Evolutionary conservation across 2,888 invertebrate genomes (phyloP).

Genomic region (Drosophila neonasuta): DNA sequence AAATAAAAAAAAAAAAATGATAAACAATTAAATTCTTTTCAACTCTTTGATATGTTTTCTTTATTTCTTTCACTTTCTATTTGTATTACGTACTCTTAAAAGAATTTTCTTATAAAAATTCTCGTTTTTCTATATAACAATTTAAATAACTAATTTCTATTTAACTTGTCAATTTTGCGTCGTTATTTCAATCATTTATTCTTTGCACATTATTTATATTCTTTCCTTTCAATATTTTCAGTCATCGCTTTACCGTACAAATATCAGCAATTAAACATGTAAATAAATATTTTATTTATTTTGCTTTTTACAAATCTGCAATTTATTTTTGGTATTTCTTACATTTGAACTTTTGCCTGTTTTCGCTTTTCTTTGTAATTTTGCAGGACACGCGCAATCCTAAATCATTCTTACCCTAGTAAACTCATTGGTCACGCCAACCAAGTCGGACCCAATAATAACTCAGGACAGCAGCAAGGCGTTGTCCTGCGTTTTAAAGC

Average conservation of each 20-base stretch:
- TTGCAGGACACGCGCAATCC: slow-evolving; percentile 4
- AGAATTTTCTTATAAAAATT: too few species aligned
- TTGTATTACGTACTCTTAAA: too few species aligned
- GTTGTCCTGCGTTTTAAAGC: slow-evolving; percentile 63
- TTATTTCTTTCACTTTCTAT: too few species aligned
- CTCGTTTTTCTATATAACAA: too few species aligned
- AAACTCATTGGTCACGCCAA: slow-evolving; percentile 54
- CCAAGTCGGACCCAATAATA: slow-evolving; percentile 36
- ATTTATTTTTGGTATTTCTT: neutral
- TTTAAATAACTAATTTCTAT: too few species aligned
- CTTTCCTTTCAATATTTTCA: neutral
- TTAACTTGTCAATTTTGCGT: too few species aligned
- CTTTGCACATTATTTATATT: neutral
- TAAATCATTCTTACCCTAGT: slow-evolving; percentile 57
- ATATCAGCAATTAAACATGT: neutral
- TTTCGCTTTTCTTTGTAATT: slow-evolving; percentile 38
- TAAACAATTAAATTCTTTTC: too few species aligned
- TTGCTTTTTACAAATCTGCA: neutral
- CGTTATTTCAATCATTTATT: too few species aligned
- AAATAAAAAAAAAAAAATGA: too few species aligned
- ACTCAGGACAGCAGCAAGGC: slow-evolving; percentile 32
- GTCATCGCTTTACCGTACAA: neutral
- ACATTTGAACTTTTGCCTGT: neutral
- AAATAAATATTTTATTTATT: neutral
- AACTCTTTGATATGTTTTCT: too few species aligned